Base-by-base conservation (phyloP, 2,113 vertebrate species). In the Rhinogobius similis region DNA sequence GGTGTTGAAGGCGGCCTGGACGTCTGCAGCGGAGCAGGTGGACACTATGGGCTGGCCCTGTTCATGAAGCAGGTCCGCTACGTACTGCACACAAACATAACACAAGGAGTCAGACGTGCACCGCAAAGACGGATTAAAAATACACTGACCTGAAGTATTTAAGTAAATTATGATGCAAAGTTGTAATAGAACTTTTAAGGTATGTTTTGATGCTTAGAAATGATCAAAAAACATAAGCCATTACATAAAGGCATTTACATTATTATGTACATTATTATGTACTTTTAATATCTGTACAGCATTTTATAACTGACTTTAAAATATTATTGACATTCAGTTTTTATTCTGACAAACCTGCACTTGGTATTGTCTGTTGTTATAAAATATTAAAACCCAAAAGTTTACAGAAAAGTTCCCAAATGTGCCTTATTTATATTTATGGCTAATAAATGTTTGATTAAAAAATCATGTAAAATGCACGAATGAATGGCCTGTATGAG, bases 1-100 rank as follows among this genome's bases (percentile, higher is more conserved):
- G 78, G 93, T 93, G 87, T 92, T 93, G 86, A 94, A 93, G 75
- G 92, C 92, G 29, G 93, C 92, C 71, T 93, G 93, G 62, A 94
- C 90, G 43, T 93, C 92, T 3, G 91, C 92, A 21, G 90, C 73
- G 11, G 92, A 93, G 86, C 92, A 93, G 26, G 92, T 93, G 70
- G 91, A 93, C 70, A 94, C 93, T 36, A 94, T 92, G 72, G 91
- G 92, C 89, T 93, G 93, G 74, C 62, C 46, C 64, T 93, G 91
- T 66, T 90, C 89, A 39, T 92, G 87, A 65, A 94, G 92, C 73
- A 91, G 69, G 52, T 93, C 92, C 0, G 88, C 88, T 10, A 93
- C 90, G 32, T 88, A 93, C 90, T 92, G 84, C 64, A 58, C 62
- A 77, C 63, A 80, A 73, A 84, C 55, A 84, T 59, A 83, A 8